Evolutionary conservation across 2,888 invertebrate genomes (phyloP).

Genomic region (Acanthopleura granulata): DNA sequence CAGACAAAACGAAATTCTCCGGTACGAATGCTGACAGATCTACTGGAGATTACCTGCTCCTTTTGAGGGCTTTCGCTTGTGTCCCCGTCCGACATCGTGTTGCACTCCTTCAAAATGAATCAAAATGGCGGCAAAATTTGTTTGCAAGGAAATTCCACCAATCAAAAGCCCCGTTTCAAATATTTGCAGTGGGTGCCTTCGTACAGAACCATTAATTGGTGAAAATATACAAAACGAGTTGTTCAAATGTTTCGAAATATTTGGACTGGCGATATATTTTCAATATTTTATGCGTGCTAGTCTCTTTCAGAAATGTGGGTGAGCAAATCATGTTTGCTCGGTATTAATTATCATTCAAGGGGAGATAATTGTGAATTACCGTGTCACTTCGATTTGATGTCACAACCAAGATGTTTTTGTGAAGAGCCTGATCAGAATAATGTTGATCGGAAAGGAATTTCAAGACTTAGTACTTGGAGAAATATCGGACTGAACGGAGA

Average conservation of each 20-base stretch:
- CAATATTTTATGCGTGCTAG: neutral
- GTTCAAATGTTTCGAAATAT: neutral
- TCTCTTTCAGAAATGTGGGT: too few species aligned
- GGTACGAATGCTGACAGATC: neutral
- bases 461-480: too few species aligned
- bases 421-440: too few species aligned
- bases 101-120: slow-evolving; percentile 22
- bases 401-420: too few species aligned
- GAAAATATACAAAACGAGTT: too few species aligned
- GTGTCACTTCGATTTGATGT: neutral
- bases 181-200: neutral
- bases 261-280: neutral
- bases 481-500: too few species aligned
- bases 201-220: too few species aligned
- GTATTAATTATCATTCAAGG: slow-evolving; percentile 11
- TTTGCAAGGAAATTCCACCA: slow-evolving; percentile 44
- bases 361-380: slow-evolving; percentile 9
- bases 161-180: slow-evolving; percentile 29
- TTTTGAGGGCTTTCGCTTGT: slow-evolving; percentile 31
- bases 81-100: slow-evolving; percentile 50
- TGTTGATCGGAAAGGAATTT: too few species aligned
- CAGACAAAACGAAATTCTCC: neutral
- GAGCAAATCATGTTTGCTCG: neutral
- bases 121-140: slow-evolving; percentile 62
- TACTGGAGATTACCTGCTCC: slow-evolving; percentile 36